Conservation (phyloP, 1,140 invertebrate species). For the Camponotus vicinus region DNA sequence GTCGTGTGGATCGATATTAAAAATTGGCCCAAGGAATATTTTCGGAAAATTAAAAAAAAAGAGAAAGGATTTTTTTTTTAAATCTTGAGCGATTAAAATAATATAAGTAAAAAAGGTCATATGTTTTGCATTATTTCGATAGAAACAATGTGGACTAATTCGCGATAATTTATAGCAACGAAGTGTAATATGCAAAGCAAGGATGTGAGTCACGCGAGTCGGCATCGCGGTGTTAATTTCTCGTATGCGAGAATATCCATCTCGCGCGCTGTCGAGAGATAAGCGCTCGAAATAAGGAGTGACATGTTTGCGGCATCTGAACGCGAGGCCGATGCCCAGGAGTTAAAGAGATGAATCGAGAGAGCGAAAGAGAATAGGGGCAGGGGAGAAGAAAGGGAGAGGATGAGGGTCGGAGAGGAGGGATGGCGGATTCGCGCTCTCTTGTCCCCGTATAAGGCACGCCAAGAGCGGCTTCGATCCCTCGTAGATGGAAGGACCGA, state of each 20-base stretch:
- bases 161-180: slow-evolving; percentile 17
- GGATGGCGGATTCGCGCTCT: slow-evolving; percentile 29
- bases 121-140: too few relatives aligned
- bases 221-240: slow-evolving; percentile 16
- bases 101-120: too few relatives aligned
- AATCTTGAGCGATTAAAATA: background rate
- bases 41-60: background rate
- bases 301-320: slow-evolving; percentile 46
- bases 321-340: slow-evolving; percentile 1
- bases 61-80: background rate
- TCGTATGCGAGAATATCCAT: slow-evolving; percentile 13
- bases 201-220: slow-evolving; percentile 8
- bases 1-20: slow-evolving; percentile 22
- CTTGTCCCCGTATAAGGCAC: slow-evolving; percentile 52
- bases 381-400: background rate
- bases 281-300: slow-evolving; percentile 32
- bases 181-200: background rate
- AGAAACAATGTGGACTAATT: background rate
- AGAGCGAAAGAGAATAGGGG: slow-evolving; percentile 15
- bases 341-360: slow-evolving; percentile 40
- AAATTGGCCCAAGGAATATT: background rate
- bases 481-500: background rate
- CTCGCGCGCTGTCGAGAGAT: background rate
- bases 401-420: background rate
- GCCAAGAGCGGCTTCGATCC: slow-evolving; percentile 33